phyloP scores from a whole-genome alignment of 2,113 vertebrate genomes.

The Micromys minutus region DNA sequence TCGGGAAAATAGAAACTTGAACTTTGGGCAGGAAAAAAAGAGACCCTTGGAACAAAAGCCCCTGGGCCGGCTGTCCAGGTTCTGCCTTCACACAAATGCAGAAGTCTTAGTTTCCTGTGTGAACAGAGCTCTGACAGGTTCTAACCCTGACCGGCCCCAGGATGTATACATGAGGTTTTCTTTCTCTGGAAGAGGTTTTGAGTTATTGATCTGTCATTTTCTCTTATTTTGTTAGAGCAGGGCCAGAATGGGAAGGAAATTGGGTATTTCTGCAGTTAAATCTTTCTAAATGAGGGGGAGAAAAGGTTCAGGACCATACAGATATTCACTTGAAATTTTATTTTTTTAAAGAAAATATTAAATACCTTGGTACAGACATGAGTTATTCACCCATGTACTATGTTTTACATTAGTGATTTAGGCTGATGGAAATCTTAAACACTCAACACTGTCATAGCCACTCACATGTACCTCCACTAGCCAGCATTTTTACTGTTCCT shows the following conservation, averaged over 20 bases:
- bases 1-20: slow-evolving; percentile 32
- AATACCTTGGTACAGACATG: neutral
- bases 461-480: neutral
- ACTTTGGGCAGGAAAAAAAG: slow-evolving; percentile 8
- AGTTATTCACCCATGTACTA: slow-evolving; percentile 14
- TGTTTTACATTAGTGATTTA: slow-evolving; percentile 49
- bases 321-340: neutral
- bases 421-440: slow-evolving; percentile 40
- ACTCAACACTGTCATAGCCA: neutral
- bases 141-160: neutral
- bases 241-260: neutral
- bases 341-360: slow-evolving; percentile 59
- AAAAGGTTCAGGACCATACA: neutral
- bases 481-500: neutral
- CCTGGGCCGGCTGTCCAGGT: neutral
- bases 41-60: neutral
- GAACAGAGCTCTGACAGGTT: neutral
- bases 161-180: neutral
- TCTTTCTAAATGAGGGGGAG: slow-evolving; percentile 36
- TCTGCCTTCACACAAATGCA: neutral
- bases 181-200: slow-evolving; percentile 43
- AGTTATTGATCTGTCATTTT: slow-evolving; percentile 27
- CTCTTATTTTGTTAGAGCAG: slow-evolving; percentile 32
- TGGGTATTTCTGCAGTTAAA: slow-evolving; percentile 1
- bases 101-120: neutral